Base-by-base conservation (phyloP, 2,113 vertebrate genomes). In the Perognathus longimembris region DNA sequence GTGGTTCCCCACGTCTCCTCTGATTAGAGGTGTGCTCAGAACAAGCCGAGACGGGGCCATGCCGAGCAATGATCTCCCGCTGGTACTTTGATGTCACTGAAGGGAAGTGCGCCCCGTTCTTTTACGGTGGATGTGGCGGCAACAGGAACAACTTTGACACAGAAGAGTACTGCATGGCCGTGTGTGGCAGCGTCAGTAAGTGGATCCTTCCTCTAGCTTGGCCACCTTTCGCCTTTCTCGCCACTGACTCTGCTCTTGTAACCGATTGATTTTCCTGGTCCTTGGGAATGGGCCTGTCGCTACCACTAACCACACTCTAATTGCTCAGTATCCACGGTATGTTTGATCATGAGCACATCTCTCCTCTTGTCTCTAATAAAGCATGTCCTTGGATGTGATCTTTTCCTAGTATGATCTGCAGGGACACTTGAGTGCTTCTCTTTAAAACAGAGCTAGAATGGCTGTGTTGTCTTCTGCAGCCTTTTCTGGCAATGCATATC, bases 131-230 rank as follows among this genome's bases (percentile, higher is more conserved):
- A 98, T 99, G 99, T 70, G 99, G 99, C 40, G 99, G 99, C 96
- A 99, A 99, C 99, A 98, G 99, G 97, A 99, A 99, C 99, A 99
- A 99, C 99, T 99, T 99, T 99, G 99, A 99, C 97, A 99, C 99
- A 5, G 98, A 99, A 98, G 99, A 99, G 73, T 99, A 99, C 99
- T 99, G 99, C 99, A 97, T 99, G 98, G 99, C 99, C 79, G 99
- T 99, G 98, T 99, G 99, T 99, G 98, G 98, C 98, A 99, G 98
- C 96, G 98, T 99, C 98, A 98, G 99, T 99, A 99, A 99, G 99
- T 99, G 98, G 96, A 98, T 95, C 89, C 96, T 93, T 91, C 95
- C 94, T 91, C 88, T 76, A 95, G 95, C 95, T 97, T 88, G 96
- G 91, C 71, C 77, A 89, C 95, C 95, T 94, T 91, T 82, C 89